These are phyloP conservation scores for Mystacides longicornis DNA, from an alignment of 2,888 invertebrate species.

Conservation along the genomic window DNA sequence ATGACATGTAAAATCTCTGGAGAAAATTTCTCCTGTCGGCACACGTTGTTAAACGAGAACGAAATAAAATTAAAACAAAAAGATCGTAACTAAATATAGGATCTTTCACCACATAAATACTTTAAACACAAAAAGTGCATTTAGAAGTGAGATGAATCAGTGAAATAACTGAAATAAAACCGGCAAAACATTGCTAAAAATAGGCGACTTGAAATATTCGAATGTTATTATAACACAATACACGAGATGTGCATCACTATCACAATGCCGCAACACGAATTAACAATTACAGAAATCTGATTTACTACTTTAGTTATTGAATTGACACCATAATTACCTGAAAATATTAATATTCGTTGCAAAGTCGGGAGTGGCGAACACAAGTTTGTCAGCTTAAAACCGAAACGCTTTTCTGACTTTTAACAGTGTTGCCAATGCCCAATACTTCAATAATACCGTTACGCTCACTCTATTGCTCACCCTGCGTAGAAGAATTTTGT, in stretches of 20 bases:
- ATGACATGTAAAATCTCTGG: neutral
- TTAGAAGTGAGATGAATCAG: constrained; percentile 15
- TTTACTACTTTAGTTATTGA: neutral
- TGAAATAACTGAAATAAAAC: constrained; percentile 17
- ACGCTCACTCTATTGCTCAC: constrained; percentile 2
- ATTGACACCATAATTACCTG: constrained; percentile 17
- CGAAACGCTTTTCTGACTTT: constrained; percentile 24
- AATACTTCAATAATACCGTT: constrained; percentile 18
- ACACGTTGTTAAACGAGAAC: constrained; percentile 8
- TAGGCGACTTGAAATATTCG: constrained; percentile 20
- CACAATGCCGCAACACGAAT: neutral
- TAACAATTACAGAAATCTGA: neutral
- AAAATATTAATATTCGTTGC: constrained; percentile 17
- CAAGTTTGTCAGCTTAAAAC: constrained; percentile 14
- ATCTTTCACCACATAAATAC: constrained; percentile 11
- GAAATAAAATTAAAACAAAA: constrained; percentile 13
- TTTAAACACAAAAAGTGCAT: constrained; percentile 14
- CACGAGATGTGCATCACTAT: neutral
- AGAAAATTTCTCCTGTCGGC: neutral
- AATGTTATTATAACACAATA: constrained; percentile 11
- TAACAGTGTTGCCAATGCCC: constrained; percentile 15
- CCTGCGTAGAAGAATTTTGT: neutral
- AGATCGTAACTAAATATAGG: constrained; percentile 19
- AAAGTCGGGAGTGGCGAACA: constrained; percentile 23
- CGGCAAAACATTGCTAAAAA: constrained; percentile 24